These are phyloP conservation scores for Aproaerema taeniolella DNA, from an alignment of 2,888 invertebrate species.

Conservation along the genomic window DNA sequence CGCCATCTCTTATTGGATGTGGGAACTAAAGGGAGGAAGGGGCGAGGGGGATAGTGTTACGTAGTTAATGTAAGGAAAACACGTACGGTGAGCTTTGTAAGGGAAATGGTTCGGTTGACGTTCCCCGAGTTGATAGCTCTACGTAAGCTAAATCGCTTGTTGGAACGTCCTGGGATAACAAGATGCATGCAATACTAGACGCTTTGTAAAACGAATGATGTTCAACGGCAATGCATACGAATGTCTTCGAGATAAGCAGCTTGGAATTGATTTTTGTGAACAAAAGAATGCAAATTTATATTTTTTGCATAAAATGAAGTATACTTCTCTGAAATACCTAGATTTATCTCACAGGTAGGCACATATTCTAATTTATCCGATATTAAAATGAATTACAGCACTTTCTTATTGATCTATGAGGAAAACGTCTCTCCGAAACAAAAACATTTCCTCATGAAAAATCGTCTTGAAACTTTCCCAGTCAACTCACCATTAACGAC, in stretches of 20 bases:
- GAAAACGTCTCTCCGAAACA: too few species aligned
- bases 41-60: constrained; percentile 61
- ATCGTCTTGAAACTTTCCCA: too few species aligned
- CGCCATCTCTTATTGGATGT: constrained; percentile 74
- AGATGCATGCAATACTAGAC: constrained; percentile 8
- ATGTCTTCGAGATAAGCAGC: not conserved
- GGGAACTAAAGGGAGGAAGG: constrained; percentile 53
- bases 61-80: constrained; percentile 73
- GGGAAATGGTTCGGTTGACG: constrained; percentile 68
- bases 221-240: constrained; percentile 4
- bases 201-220: constrained; percentile 4
- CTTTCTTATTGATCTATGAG: too few species aligned
- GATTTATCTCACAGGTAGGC: too few species aligned
- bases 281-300: too few species aligned
- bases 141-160: constrained; percentile 49
- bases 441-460: too few species aligned
- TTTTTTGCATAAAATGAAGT: too few species aligned
- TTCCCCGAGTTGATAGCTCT: constrained; percentile 55
- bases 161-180: constrained; percentile 25
- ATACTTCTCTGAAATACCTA: too few species aligned
- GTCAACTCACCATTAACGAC: constrained; percentile 8
- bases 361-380: too few species aligned
- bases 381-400: too few species aligned
- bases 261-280: not conserved
- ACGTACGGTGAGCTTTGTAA: constrained; percentile 64